Conservation (phyloP, 2,888 invertebrate species). For the Dione vanillae region DNA sequence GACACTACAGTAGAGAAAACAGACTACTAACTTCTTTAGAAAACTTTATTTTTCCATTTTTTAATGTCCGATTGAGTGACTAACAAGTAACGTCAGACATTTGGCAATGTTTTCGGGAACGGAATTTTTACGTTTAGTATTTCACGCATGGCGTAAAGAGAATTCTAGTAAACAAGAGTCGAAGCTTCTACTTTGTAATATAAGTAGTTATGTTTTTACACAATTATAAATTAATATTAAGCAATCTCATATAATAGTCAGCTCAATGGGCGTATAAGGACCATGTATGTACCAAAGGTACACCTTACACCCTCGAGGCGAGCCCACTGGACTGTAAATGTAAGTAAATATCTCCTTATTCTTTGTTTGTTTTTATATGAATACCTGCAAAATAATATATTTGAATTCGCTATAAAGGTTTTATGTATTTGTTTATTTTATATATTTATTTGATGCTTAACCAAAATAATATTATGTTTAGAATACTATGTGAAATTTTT, state of each 20-base stretch:
- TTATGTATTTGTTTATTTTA: background rate
- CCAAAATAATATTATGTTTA: background rate
- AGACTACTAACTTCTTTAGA: too few species aligned
- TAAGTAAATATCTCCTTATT: slow-evolving; percentile 25
- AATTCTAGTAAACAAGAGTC: too few species aligned
- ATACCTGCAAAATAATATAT: slow-evolving; percentile 1
- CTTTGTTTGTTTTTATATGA: slow-evolving; percentile 9
- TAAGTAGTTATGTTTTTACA: background rate
- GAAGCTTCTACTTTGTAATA: too few species aligned
- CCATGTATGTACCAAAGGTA: slow-evolving; percentile 17
- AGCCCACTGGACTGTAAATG: background rate
- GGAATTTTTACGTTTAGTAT: too few species aligned
- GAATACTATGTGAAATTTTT: background rate
- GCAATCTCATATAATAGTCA: slow-evolving; percentile 5
- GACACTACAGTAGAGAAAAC: too few species aligned
- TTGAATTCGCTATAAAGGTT: background rate
- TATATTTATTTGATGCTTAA: too few species aligned
- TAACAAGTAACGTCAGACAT: too few species aligned
- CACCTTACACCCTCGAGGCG: slow-evolving; percentile 6
- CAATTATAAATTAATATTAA: background rate
- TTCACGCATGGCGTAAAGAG: too few species aligned
- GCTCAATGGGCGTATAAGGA: slow-evolving; percentile 14
- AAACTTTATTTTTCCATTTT: too few species aligned
- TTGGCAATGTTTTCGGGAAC: too few species aligned
- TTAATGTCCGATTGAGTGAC: too few species aligned